Conservation (phyloP, 35 echinoderm and acorn worm genomes). For the Ophiothrix spiculata region DNA sequence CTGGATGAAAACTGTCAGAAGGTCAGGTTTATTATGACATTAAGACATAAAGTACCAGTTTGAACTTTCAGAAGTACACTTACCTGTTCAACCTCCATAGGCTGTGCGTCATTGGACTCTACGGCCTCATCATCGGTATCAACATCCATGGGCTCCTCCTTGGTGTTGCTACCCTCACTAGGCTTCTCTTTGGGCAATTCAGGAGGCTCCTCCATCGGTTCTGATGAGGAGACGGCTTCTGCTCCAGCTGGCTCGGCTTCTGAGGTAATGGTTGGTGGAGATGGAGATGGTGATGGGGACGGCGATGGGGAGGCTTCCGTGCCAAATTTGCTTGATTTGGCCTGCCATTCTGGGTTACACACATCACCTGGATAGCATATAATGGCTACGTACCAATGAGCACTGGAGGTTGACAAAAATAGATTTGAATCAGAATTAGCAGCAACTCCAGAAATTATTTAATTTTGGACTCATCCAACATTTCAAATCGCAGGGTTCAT, state of each 20-base stretch:
- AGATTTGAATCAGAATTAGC: no score
- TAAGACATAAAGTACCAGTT: no score
- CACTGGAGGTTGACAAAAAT: slow-evolving; percentile 38
- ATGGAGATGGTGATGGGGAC: neutral
- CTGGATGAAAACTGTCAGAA: no score
- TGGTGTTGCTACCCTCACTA: neutral
- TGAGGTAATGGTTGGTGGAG: slow-evolving; percentile 15
- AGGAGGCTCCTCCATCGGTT: no score
- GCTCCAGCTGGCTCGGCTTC: neutral
- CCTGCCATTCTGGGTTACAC: slow-evolving; percentile 1
- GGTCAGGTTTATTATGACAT: no score
- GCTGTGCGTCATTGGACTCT: neutral
- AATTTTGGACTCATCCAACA: no score
- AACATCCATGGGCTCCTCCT: slow-evolving; percentile 56
- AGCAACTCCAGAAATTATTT: no score
- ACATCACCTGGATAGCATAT: slow-evolving; percentile 73
- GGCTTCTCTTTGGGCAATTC: no score
- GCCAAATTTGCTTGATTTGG: neutral
- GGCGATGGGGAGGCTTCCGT: neutral
- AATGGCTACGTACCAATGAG: slow-evolving; percentile 90
- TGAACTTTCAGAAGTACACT: no score
- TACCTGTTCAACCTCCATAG: neutral
- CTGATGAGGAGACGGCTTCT: neutral
- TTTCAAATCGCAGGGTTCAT: no score
- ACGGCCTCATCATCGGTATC: neutral